Evolutionary conservation across 2,797 vertebrate genomes (phyloP), one percentile per base, ranked within the genome.

Genomic region (Carduelis carduelis): DNA sequence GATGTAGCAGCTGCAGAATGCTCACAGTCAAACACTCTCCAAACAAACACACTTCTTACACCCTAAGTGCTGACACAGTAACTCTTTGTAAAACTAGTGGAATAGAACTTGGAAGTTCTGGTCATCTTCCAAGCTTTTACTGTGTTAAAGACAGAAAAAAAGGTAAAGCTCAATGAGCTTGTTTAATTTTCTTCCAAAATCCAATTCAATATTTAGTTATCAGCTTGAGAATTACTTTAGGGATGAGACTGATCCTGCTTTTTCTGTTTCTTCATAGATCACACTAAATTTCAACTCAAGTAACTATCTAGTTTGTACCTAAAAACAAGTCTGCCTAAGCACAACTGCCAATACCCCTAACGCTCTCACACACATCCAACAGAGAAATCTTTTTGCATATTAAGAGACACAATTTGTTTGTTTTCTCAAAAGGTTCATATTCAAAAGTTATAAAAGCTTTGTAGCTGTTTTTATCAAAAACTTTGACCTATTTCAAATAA

Each of bases 151-250:
- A 23, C 24, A 78, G 23, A 35, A 52, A 35, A 60, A 64, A 30
- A 11, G 1, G 2, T 52, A 80, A 70, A 71, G 26, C 18, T 30
- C 43, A 41, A 19, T 12, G 39, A 66, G 8, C 23, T 46, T 68
- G 35, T n/a, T 44, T 70, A 3, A 75, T 82, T 85, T 87, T 78
- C 75, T 80, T 72, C 24, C 63, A 65, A 88, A 90, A n/a, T 80
- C 39, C 44, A 43, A 39, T 55, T 69, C 32, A 78, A 3, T 69
- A 72, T 59, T 87, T 53, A 75, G 39, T 46, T 47, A 37, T 14
- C 23, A n/a, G 21, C 65, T 87, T 83, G n/a, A 65, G 55, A 90
- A 57, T 49, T 66, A 75, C 59, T 28, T 76, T 17, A 68, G 46
- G 28, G 41, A 83, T 57, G 32, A 85, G 30, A 76, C 21, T 52